Percentiles rank a stretch among this genome's conserved stretches.
These are phyloP conservation scores for Trichomycterus rosablanca DNA, from an alignment of 2,113 vertebrate genomes.

Conservation along the genomic window DNA sequence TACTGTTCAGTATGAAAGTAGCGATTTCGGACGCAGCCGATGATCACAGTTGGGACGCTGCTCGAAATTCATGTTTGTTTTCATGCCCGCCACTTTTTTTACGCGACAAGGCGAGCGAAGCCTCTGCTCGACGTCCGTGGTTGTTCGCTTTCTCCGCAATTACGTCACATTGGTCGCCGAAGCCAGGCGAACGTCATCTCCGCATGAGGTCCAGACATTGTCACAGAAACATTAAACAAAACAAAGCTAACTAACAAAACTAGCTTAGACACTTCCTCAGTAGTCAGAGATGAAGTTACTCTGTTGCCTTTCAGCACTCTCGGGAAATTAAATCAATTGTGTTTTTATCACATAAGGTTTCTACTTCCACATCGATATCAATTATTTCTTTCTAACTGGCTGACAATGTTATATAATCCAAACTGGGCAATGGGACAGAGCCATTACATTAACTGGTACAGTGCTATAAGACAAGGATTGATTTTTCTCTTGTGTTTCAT, in stretches of 20 bases:
- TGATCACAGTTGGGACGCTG: too few relatives aligned
- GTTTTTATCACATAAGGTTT: not conserved
- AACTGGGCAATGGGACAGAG: not conserved
- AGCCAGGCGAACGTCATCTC: too few relatives aligned
- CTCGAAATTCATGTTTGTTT: too few relatives aligned
- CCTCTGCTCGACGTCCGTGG: too few relatives aligned
- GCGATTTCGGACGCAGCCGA: too few relatives aligned
- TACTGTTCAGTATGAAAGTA: too few relatives aligned
- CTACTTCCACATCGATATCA: not conserved
- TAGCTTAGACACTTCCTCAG: not conserved
- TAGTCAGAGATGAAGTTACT: not conserved
- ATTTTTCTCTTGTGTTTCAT: not conserved
- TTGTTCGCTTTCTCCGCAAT: too few relatives aligned
- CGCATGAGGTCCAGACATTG: too few relatives aligned
- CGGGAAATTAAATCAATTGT: not conserved
- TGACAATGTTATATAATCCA: not conserved
- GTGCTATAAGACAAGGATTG: not conserved
- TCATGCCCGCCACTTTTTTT: too few relatives aligned
- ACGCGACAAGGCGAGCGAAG: too few relatives aligned
- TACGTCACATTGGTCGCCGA: too few relatives aligned
- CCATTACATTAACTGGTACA: not conserved
- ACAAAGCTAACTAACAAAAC: not conserved
- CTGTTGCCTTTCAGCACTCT: not conserved
- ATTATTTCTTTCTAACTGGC: not conserved
- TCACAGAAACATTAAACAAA: too few relatives aligned